Evolutionary conservation across 2,797 vertebrate genomes (phyloP).

Genomic region (Cyclopterus lumpus): DNA sequence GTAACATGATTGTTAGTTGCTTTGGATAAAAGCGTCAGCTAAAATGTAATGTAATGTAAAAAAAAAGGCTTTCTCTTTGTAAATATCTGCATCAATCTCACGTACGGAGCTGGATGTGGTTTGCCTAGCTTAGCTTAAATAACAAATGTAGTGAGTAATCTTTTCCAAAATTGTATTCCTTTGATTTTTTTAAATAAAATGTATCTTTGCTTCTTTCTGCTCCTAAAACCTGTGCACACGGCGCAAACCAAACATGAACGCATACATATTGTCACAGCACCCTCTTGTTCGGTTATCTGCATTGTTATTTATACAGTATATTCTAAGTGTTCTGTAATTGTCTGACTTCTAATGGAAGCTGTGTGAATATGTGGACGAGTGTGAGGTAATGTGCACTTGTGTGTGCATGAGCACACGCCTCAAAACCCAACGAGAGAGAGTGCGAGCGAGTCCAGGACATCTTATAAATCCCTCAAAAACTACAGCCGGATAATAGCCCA

Average conservation of each 20-base stretch:
- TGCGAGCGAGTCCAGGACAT: slow-evolving; percentile 74
- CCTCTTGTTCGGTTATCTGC: neutral
- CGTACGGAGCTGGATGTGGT: too few species aligned
- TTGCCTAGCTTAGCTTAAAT: neutral
- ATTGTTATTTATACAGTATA: neutral
- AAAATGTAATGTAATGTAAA: too few species aligned
- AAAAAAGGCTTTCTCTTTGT: too few species aligned
- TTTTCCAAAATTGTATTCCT: neutral
- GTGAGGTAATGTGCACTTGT: slow-evolving; percentile 32
- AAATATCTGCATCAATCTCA: too few species aligned
- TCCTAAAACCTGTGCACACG: neutral
- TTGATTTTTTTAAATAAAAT: neutral
- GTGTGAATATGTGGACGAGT: slow-evolving; percentile 14
- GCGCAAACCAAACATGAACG: neutral
- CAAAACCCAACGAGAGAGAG: slow-evolving; percentile 76
- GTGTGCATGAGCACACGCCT: slow-evolving; percentile 62
- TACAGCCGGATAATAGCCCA: slow-evolving; percentile 85
- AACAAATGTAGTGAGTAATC: neutral
- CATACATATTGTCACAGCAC: neutral
- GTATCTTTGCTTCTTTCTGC: neutral
- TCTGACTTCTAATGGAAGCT: slow-evolving; percentile 10
- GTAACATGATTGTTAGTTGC: too few species aligned
- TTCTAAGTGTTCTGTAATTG: neutral
- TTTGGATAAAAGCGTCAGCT: too few species aligned
- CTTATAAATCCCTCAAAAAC: slow-evolving; percentile 87